phyloP scores from a whole-genome alignment of 2,888 invertebrate genomes.

The Amphiduros pacificus region DNA sequence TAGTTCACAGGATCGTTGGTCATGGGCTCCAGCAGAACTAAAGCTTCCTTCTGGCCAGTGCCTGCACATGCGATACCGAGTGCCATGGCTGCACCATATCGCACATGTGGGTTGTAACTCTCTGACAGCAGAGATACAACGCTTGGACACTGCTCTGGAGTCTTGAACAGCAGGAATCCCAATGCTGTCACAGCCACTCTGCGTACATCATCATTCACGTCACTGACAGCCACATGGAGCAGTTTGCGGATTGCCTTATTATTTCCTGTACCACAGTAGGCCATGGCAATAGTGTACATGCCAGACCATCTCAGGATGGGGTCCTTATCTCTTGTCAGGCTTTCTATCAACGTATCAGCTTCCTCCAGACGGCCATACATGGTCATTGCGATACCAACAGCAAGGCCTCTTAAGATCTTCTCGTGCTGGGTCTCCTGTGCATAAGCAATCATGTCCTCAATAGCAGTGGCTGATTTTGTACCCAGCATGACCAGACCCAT shows the following conservation, averaged over 20 bases:
- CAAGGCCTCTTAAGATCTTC: slow-evolving; percentile 94
- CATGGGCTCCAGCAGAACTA: slow-evolving; percentile 94
- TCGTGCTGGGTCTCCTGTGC: slow-evolving; percentile 97
- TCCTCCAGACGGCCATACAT: slow-evolving; percentile 97
- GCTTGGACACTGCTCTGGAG: slow-evolving; percentile 92
- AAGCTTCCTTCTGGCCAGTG: slow-evolving; percentile 92
- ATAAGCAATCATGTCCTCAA: slow-evolving; percentile 67
- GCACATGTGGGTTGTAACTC: slow-evolving; percentile 98
- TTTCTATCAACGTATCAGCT: slow-evolving; percentile 89
- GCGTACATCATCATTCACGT: slow-evolving; percentile 98
- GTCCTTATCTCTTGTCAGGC: slow-evolving; percentile 88
- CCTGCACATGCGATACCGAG: slow-evolving; percentile 98
- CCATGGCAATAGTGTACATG: slow-evolving; percentile 97
- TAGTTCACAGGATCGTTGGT: slow-evolving; percentile 99
- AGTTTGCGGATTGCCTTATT: slow-evolving; percentile 92
- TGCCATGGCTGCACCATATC: slow-evolving; percentile 99
- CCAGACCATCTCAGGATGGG: slow-evolving; percentile 92
- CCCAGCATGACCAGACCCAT: slow-evolving; percentile 99
- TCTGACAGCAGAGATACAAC: slow-evolving; percentile 96
- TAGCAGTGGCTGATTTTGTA: slow-evolving; percentile 68
- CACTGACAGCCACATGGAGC: slow-evolving; percentile 94
- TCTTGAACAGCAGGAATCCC: slow-evolving; percentile 94
- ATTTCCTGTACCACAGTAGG: slow-evolving; percentile 96
- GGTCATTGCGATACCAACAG: slow-evolving; percentile 92
- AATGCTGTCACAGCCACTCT: slow-evolving; percentile 98